These are phyloP conservation scores for Drosophila nigromelanica DNA, from an alignment of 1,140 invertebrate species.

Conservation along the genomic window DNA sequence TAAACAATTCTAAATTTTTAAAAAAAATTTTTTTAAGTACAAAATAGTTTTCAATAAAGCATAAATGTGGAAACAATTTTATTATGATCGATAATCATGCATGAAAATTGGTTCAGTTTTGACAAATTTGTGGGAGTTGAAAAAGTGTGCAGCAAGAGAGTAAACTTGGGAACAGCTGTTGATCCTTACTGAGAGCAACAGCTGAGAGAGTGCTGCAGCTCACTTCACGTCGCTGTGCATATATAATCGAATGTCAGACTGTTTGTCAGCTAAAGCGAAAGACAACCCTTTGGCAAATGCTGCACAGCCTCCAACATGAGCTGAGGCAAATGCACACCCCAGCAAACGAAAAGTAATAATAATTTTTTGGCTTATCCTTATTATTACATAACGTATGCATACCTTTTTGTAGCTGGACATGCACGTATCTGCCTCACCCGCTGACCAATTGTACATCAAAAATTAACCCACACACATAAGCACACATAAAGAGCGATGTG, in stretches of 20 bases:
- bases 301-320: neutral
- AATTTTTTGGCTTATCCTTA: slow-evolving; percentile 84
- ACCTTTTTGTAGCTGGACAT: slow-evolving; percentile 59
- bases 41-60: too few relatives aligned
- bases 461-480: slow-evolving; percentile 68
- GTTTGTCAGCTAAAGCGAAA: neutral
- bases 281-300: slow-evolving; percentile 29
- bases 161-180: neutral
- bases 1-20: too few relatives aligned
- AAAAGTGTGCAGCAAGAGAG: too few relatives aligned
- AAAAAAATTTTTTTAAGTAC: too few relatives aligned
- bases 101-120: too few relatives aligned
- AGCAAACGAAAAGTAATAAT: slow-evolving; percentile 76
- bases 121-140: too few relatives aligned
- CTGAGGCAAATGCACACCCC: slow-evolving; percentile 11
- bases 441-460: slow-evolving; percentile 80
- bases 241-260: neutral
- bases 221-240: neutral
- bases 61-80: too few relatives aligned
- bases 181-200: neutral
- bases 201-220: neutral
- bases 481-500: slow-evolving; percentile 43
- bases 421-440: neutral
- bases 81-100: too few relatives aligned
- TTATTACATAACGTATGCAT: slow-evolving; percentile 84